Evolutionary conservation across 2,113 vertebrate genomes (phyloP).

Genomic region (Chaetura pelagica): DNA sequence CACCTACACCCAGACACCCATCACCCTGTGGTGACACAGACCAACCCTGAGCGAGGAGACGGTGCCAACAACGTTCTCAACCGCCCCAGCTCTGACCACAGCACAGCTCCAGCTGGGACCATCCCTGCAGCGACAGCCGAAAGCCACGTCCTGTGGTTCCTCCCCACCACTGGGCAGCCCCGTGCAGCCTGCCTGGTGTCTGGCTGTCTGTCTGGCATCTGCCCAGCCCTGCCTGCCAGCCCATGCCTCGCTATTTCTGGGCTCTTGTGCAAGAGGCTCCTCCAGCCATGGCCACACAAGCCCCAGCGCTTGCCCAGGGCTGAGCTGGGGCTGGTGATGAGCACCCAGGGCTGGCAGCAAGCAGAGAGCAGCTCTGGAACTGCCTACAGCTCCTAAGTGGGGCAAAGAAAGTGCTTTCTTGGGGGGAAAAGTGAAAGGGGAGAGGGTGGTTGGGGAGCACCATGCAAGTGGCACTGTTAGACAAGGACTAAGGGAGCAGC

Average conservation of each 20-base stretch:
- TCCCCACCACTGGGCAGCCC: neutral
- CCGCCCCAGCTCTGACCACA: neutral
- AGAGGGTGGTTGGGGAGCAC: neutral
- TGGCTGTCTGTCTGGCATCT: slow-evolving; percentile 54
- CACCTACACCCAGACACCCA: neutral
- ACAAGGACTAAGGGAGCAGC: neutral
- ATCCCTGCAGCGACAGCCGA: neutral
- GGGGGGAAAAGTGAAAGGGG: neutral
- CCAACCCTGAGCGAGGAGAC: neutral
- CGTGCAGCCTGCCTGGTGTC: slow-evolving; percentile 29
- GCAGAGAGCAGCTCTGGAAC: neutral
- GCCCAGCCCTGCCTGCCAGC: slow-evolving; percentile 44
- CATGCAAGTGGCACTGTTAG: neutral
- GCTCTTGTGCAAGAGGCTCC: slow-evolving; percentile 46
- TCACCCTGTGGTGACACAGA: neutral
- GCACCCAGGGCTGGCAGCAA: neutral
- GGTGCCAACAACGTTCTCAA: neutral
- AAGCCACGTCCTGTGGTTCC: neutral
- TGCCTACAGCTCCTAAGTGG: neutral
- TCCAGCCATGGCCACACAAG: neutral
- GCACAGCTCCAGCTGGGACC: slow-evolving; percentile 10
- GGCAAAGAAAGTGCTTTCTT: neutral
- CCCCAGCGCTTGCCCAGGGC: neutral
- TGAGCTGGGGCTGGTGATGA: neutral
- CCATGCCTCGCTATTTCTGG: slow-evolving; percentile 52